phyloP scores from a whole-genome alignment of 2,113 vertebrate species.

The Tragelaphus scriptus region DNA sequence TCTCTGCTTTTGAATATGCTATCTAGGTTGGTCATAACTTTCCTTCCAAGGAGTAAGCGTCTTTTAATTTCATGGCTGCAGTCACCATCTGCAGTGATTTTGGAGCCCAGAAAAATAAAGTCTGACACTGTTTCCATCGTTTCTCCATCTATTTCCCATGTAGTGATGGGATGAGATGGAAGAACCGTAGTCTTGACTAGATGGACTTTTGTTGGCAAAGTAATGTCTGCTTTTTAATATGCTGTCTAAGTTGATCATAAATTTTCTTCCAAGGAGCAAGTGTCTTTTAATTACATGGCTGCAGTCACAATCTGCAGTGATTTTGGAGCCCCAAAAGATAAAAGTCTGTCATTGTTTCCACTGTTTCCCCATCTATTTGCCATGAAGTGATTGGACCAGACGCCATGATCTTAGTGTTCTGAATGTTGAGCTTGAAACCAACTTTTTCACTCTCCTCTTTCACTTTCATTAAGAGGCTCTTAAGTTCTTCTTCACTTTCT shows the following conservation, averaged over 20 bases:
- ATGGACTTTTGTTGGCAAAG: background rate
- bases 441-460: background rate
- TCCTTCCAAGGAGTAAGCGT: no score
- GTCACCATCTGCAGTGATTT: no score
- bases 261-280: background rate
- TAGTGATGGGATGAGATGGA: background rate
- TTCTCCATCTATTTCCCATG: no score
- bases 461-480: background rate
- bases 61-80: no score
- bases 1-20: no score
- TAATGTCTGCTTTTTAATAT: background rate
- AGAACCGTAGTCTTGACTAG: background rate
- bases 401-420: background rate
- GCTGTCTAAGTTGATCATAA: background rate
- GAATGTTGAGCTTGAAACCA: background rate
- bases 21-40: no score
- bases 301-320: background rate
- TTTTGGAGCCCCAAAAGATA: rapidly evolving
- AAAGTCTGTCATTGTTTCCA: background rate
- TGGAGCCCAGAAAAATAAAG: no score
- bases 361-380: background rate
- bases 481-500: background rate
- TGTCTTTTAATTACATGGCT: background rate
- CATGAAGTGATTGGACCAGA: background rate
- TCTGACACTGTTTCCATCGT: no score